These are phyloP conservation scores for Podocnemis expansa DNA, from an alignment of 2,113 vertebrate genomes.

Conservation along the genomic window DNA sequence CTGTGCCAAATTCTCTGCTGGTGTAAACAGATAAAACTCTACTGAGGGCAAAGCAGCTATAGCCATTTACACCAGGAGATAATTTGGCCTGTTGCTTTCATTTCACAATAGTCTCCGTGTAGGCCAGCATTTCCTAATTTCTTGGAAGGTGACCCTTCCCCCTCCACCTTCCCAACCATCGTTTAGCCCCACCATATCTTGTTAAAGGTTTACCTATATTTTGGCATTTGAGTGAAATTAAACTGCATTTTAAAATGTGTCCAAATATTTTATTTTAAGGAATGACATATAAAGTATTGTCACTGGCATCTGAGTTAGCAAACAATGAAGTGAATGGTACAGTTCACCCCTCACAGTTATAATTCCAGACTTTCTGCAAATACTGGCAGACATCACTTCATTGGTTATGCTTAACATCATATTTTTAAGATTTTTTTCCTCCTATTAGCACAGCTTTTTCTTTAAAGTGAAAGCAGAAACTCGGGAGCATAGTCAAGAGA, in stretches of 20 bases:
- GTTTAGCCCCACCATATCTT: not conserved
- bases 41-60: not conserved
- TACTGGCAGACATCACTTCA: not conserved
- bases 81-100: not conserved
- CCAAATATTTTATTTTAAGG: not conserved
- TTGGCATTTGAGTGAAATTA: not conserved
- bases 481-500: not conserved
- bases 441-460: not conserved
- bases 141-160: not conserved
- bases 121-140: fast-evolving
- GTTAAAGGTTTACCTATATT: fast-evolving
- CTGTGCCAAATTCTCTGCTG: not conserved
- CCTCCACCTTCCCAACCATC: not conserved
- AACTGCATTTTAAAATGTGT: not conserved
- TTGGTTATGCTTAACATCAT: not conserved
- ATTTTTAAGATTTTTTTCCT: not conserved
- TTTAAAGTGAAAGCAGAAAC: not conserved
- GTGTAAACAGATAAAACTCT: not conserved
- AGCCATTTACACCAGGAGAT: not conserved
- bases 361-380: not conserved
- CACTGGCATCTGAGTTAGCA: not conserved
- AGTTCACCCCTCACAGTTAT: not conserved
- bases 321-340: not conserved
- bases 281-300: not conserved
- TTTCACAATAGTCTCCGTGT: not conserved